phyloP scores from a whole-genome alignment of 2,113 vertebrate genomes.

The Neolamprologus falcicula region DNA sequence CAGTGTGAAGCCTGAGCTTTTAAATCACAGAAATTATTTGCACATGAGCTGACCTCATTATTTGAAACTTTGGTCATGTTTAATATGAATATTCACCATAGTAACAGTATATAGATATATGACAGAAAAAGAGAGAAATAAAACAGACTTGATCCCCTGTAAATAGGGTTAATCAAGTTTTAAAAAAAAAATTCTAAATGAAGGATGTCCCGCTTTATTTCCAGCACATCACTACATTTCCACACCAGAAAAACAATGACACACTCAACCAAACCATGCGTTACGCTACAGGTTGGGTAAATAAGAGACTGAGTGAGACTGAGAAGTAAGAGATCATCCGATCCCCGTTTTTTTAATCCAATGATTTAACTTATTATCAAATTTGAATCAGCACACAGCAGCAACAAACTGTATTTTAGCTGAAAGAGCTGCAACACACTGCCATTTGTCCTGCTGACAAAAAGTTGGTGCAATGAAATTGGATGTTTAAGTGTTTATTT shows the following conservation, averaged over 20 bases:
- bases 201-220: not conserved
- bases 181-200: not conserved
- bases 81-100: not conserved
- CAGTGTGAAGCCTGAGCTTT: not conserved
- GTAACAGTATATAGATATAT: not conserved
- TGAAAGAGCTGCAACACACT: conserved; percentile 57
- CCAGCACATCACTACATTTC: not conserved
- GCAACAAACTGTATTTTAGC: conserved; percentile 53
- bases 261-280: not conserved
- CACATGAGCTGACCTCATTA: not conserved
- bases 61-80: not conserved
- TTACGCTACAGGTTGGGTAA: not conserved
- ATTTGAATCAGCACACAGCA: conserved; percentile 57
- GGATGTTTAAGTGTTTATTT: conserved; percentile 73
- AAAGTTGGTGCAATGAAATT: conserved; percentile 51
- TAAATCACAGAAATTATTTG: not conserved
- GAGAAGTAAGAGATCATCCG: conserved; percentile 45
- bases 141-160: not conserved
- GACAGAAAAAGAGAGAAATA: not conserved
- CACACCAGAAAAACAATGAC: not conserved
- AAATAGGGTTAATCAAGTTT: not conserved
- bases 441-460: conserved; percentile 40
- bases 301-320: conserved; percentile 41
- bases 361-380: conserved; percentile 60
- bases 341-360: conserved; percentile 61